Evolutionary conservation across 2,113 vertebrate species (phyloP).

Genomic region (Hassar affinis): DNA sequence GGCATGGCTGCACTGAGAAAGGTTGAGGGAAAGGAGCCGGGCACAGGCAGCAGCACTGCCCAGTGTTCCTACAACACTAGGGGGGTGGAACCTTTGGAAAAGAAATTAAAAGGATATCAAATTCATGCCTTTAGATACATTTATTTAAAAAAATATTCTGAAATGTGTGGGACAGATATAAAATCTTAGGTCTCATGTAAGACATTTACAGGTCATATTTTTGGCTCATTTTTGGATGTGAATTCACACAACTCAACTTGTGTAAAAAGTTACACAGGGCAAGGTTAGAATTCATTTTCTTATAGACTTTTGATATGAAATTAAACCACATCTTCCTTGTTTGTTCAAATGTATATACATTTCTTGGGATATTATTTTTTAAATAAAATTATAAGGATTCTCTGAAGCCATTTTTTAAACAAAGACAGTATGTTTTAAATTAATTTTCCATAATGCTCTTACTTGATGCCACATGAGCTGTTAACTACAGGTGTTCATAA

Average conservation of each 20-base stretch:
- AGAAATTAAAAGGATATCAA: background rate
- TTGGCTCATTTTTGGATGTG: background rate
- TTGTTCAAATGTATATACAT: background rate
- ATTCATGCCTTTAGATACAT: background rate
- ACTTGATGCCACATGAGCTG: background rate
- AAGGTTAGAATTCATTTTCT: background rate
- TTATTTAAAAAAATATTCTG: background rate
- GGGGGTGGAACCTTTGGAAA: constrained; percentile 83
- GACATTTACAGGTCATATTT: background rate
- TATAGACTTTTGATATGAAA: background rate
- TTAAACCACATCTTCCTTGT: background rate
- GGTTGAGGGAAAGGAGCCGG: constrained; percentile 75
- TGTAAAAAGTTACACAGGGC: background rate
- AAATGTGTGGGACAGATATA: background rate
- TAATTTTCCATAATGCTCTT: background rate
- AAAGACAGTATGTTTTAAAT: background rate
- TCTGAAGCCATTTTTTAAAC: background rate
- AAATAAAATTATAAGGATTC: background rate
- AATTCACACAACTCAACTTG: background rate
- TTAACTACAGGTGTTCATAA: background rate
- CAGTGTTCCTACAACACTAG: constrained; percentile 84
- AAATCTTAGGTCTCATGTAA: background rate
- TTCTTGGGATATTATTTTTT: background rate
- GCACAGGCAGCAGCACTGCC: constrained; percentile 82
- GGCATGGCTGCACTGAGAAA: constrained; percentile 73